A percentile compares a stretch with the other conserved stretches of the same genome.
Conservation (phyloP, 2,797 vertebrate genomes). For the Sciaenops ocellatus region DNA sequence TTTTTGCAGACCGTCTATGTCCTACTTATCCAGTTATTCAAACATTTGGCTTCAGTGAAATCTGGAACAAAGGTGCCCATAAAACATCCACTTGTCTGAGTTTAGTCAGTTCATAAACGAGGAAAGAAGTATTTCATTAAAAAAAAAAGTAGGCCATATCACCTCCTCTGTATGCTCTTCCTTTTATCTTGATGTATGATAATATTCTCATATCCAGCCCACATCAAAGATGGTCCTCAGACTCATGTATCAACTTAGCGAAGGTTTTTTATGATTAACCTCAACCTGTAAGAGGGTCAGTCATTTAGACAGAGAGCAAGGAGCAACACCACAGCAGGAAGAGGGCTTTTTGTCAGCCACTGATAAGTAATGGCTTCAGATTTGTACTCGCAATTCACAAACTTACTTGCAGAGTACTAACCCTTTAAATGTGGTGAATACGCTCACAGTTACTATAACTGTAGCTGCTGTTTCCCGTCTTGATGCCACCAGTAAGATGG, state of each 20-base stretch:
- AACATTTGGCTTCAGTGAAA: slow-evolving; percentile 9
- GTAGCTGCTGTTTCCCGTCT: neutral
- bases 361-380: neutral
- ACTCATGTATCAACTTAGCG: slow-evolving; percentile 47
- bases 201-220: slow-evolving; percentile 33
- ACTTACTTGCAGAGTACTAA: too few species aligned
- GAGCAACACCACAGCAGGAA: neutral
- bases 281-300: slow-evolving; percentile 20
- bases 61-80: slow-evolving; percentile 13
- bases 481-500: neutral
- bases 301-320: slow-evolving; percentile 18
- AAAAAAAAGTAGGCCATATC: neutral
- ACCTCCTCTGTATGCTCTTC: slow-evolving; percentile 19
- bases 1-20: neutral
- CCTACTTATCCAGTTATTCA: slow-evolving; percentile 10
- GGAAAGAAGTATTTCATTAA: slow-evolving; percentile 22
- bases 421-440: neutral
- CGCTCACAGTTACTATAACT: neutral
- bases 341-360: slow-evolving; percentile 2
- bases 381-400: neutral
- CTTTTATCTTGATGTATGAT: slow-evolving; percentile 52
- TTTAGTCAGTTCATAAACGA: neutral
- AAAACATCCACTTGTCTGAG: neutral
- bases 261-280: slow-evolving; percentile 34
- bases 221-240: slow-evolving; percentile 52